phyloP scores from a whole-genome alignment of 2,888 invertebrate genomes.

The Cerceris ruficornis region DNA sequence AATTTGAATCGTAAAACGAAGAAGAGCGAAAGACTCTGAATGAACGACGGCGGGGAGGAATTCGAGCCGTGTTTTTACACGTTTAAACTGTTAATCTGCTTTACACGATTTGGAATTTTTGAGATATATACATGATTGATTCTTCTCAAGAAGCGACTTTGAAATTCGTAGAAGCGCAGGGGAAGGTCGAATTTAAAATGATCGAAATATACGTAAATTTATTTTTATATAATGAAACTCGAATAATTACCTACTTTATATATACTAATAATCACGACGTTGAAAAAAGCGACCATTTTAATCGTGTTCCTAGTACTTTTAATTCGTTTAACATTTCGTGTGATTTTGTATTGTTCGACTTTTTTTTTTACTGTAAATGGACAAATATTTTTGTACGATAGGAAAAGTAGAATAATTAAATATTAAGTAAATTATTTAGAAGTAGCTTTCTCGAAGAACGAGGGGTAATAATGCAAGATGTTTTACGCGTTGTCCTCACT shows the following conservation, averaged over 20 bases:
- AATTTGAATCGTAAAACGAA: neutral
- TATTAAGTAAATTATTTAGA: slow-evolving; percentile 4
- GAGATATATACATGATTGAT: too few species aligned
- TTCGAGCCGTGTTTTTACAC: too few species aligned
- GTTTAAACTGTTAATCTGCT: too few species aligned
- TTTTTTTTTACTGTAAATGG: neutral
- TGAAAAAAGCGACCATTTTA: neutral
- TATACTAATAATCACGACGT: neutral
- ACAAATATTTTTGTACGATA: neutral
- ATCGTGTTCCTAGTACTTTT: neutral
- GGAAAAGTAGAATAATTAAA: neutral
- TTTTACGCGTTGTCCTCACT: neutral
- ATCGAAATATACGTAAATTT: neutral
- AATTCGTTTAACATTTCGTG: neutral
- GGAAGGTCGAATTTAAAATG: too few species aligned
- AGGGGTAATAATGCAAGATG: neutral
- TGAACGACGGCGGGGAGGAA: too few species aligned
- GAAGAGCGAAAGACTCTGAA: too few species aligned
- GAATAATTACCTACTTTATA: slow-evolving; percentile 11
- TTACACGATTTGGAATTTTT: too few species aligned
- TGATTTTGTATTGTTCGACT: slow-evolving; percentile 13
- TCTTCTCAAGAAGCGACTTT: too few species aligned
- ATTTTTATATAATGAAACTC: neutral
- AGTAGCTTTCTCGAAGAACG: neutral
- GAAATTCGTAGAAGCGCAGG: too few species aligned